Percentiles rank a stretch among this genome's conserved stretches.
phyloP scores from a whole-genome alignment of 2,113 vertebrate genomes.

The Cavia porcellus region DNA sequence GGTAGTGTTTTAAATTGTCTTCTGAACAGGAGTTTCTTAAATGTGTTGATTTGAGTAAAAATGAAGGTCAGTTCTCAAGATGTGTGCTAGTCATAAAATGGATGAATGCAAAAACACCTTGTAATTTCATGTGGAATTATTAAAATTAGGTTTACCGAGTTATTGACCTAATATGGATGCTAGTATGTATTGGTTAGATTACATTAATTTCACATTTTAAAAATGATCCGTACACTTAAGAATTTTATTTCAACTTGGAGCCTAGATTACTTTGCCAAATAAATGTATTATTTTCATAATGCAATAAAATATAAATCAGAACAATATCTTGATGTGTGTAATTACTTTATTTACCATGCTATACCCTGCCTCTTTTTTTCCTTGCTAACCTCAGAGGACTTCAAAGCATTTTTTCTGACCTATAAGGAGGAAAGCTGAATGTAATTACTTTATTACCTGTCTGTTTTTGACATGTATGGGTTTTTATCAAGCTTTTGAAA shows the following conservation, averaged over 20 bases:
- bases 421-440: background rate
- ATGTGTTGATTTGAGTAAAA: conserved; percentile 67
- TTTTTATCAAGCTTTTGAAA: background rate
- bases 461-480: background rate
- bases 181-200: conserved; percentile 81
- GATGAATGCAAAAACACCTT: conserved; percentile 72
- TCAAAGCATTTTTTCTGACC: background rate
- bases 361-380: background rate
- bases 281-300: conserved; percentile 85
- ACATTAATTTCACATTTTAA: conserved; percentile 79
- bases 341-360: conserved; percentile 71
- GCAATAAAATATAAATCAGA: conserved; percentile 84
- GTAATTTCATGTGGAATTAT: conserved; percentile 76
- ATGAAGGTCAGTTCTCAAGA: conserved; percentile 65
- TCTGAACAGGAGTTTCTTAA: conserved; percentile 69
- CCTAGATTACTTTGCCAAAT: conserved; percentile 84
- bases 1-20: conserved; percentile 72
- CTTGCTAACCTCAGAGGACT: background rate
- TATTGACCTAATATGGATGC: conserved; percentile 74
- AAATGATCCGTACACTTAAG: conserved; percentile 73
- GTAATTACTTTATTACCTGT: background rate
- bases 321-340: conserved; percentile 72
- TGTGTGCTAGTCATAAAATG: conserved; percentile 76
- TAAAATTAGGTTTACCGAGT: conserved; percentile 78
- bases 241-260: conserved; percentile 80